Evolutionary conservation across 2,888 invertebrate genomes (phyloP).

Genomic region (Macrosoma leucophasiata): DNA sequence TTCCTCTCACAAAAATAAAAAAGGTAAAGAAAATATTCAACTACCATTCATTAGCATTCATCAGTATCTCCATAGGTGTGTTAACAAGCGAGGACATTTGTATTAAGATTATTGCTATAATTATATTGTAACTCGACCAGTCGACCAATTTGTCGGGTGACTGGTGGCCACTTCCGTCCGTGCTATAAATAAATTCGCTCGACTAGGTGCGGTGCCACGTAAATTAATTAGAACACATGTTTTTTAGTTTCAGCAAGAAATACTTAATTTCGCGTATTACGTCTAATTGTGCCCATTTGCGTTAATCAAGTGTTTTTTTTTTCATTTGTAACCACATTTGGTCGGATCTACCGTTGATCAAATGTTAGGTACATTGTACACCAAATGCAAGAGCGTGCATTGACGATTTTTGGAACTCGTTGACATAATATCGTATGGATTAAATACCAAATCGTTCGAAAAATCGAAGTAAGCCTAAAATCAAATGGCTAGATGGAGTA

Average conservation of each 20-base stretch:
- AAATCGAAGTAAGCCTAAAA: too few relatives aligned
- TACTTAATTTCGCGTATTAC: constrained; percentile 35
- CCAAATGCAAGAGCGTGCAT: too few relatives aligned
- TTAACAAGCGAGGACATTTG: constrained; percentile 24
- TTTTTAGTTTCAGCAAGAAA: constrained; percentile 36
- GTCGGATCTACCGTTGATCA: too few relatives aligned
- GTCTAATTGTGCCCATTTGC: constrained; percentile 41
- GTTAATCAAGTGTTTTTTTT: constrained; percentile 28
- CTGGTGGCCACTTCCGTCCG: constrained; percentile 28
- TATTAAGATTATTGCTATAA: constrained; percentile 29
- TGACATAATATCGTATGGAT: too few relatives aligned
- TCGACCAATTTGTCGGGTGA: constrained; percentile 20
- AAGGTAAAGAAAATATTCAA: not conserved
- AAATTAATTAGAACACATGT: constrained; percentile 34
- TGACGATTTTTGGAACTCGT: too few relatives aligned
- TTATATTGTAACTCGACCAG: constrained; percentile 21
- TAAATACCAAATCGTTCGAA: too few relatives aligned
- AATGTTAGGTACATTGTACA: too few relatives aligned
- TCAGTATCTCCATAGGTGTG: constrained; percentile 7
- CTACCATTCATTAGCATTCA: constrained; percentile 1
- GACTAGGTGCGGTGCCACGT: constrained; percentile 26
- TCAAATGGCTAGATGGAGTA: too few relatives aligned
- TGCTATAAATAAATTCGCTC: constrained; percentile 27
- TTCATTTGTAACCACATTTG: too few relatives aligned
- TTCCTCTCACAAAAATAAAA: not conserved